phyloP scores from a whole-genome alignment of 2,888 invertebrate genomes.

The Pristionchus mayeri region DNA sequence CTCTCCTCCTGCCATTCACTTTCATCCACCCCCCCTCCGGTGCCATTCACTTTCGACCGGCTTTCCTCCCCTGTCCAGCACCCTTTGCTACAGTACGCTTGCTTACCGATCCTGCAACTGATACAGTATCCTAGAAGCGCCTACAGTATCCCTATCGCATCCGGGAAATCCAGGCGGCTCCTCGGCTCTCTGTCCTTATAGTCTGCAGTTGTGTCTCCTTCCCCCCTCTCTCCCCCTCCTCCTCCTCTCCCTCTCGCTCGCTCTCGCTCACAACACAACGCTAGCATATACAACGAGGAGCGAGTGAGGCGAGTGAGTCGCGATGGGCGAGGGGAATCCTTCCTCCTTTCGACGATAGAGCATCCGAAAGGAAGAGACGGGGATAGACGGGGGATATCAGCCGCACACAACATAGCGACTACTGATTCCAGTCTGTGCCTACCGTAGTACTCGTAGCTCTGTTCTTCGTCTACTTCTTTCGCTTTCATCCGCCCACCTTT shows the following conservation, averaged over 20 bases:
- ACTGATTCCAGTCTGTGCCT: background rate
- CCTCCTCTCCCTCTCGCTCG: background rate
- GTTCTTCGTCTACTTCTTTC: background rate
- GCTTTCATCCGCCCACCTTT: constrained; percentile 14
- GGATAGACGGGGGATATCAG: constrained; percentile 2
- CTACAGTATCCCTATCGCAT: background rate
- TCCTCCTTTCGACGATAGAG: too few relatives aligned
- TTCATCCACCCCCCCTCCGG: background rate
- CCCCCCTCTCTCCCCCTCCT: background rate
- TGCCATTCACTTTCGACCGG: constrained; percentile 5
- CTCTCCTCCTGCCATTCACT: background rate
- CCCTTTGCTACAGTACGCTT: background rate
- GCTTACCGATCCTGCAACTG: background rate
- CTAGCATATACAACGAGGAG: constrained; percentile 35
- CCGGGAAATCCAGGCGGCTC: background rate
- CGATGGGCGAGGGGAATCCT: background rate
- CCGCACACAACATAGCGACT: too few relatives aligned
- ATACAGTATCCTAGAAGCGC: background rate
- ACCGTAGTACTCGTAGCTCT: background rate
- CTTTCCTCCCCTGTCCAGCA: background rate
- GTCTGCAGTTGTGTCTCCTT: constrained; percentile 23
- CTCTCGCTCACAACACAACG: background rate
- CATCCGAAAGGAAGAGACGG: background rate
- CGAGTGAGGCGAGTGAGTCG: background rate
- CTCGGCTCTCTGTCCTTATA: background rate